A percentile compares a stretch with the other conserved stretches of the same genome.
These are phyloP conservation scores for Lepus europaeus DNA, from an alignment of 2,113 vertebrate species.

Conservation along the genomic window DNA sequence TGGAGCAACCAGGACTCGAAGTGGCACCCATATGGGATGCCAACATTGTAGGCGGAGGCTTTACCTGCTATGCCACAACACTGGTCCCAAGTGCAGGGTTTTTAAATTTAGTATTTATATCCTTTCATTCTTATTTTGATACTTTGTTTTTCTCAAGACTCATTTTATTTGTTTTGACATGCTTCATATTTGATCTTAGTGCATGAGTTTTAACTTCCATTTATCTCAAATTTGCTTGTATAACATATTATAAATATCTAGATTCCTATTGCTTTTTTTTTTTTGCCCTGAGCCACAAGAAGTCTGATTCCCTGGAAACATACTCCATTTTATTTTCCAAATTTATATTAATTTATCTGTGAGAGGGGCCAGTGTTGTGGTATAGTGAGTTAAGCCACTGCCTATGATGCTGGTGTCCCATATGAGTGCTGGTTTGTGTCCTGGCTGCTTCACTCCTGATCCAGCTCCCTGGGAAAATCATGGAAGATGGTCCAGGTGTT, in stretches of 20 bases:
- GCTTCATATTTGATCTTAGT: neutral
- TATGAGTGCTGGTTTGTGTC: no score
- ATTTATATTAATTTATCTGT: neutral
- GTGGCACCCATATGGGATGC: no score
- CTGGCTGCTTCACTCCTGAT: no score
- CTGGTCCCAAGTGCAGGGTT: neutral
- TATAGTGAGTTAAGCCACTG: no score
- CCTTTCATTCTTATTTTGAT: neutral
- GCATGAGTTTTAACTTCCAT: neutral
- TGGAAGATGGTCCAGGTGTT: no score
- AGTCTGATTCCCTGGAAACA: neutral
- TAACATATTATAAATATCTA: neutral
- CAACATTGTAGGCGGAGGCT: no score
- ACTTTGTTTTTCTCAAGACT: neutral
- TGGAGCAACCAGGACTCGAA: no score
- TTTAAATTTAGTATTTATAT: neutral
- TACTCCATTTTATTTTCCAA: neutral
- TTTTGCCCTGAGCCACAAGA: neutral
- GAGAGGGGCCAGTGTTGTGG: no score
- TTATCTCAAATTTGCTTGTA: constrained; percentile 40
- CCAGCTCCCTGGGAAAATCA: no score
- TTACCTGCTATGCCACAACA: no score
- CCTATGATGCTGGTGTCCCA: no score
- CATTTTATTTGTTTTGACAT: neutral
- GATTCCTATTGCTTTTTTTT: neutral